Conservation (phyloP, 2,888 invertebrate species). For the Drosophila imparisetae region DNA sequence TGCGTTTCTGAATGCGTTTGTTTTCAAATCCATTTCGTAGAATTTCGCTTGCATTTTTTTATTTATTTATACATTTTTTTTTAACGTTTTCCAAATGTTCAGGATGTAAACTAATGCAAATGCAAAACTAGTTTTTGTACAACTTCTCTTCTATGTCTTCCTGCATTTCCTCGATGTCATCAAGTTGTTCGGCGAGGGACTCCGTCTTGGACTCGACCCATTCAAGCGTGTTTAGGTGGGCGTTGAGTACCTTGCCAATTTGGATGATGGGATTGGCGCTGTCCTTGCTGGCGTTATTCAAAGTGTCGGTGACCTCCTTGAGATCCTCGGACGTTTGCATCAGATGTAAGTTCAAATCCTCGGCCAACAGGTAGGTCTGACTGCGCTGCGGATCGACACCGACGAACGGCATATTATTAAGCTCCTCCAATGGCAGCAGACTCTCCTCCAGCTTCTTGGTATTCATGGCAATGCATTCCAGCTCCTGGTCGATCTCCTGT, state of each 20-base stretch:
- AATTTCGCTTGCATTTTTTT: no score
- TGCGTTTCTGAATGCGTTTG: no score
- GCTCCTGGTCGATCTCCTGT: conserved; percentile 94
- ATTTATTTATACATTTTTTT: no score
- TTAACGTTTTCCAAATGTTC: no score
- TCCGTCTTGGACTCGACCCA: conserved; percentile 96
- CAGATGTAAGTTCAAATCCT: conserved; percentile 95
- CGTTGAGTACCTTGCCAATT: conserved; percentile 96
- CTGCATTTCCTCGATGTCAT: conserved; percentile 92
- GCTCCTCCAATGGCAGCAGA: conserved; percentile 87
- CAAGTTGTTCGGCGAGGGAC: conserved; percentile 91
- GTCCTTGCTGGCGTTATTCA: conserved; percentile 95
- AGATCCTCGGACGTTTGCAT: conserved; percentile 97
- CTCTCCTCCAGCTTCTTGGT: conserved; percentile 96
- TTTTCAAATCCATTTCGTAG: no score
- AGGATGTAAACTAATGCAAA: neutral
- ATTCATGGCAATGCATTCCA: conserved; percentile 96
- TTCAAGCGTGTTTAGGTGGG: conserved; percentile 97
- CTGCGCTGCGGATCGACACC: conserved; percentile 92
- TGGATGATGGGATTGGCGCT: conserved; percentile 95
- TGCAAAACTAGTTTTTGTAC: conserved; percentile 14
- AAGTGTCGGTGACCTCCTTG: conserved; percentile 96
- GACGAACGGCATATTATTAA: conserved; percentile 88
- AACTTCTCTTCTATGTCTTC: conserved; percentile 68
- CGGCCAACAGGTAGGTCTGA: conserved; percentile 95